phyloP scores from a whole-genome alignment of 2,113 vertebrate genomes.

The Amazona vittata region DNA sequence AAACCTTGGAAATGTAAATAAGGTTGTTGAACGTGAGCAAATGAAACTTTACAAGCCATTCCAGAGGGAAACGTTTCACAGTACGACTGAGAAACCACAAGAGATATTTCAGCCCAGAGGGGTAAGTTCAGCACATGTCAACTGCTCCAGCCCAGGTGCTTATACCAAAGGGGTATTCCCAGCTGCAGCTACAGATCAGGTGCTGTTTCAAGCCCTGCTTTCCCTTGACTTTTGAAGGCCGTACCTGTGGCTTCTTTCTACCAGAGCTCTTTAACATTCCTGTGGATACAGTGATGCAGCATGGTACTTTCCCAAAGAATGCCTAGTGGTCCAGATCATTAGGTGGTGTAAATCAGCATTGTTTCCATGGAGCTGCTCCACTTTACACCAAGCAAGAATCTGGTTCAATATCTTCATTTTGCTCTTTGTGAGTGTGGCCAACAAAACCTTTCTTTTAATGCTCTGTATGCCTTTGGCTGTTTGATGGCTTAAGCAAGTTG shows the following conservation, averaged over 20 bases:
- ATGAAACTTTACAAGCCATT: slow-evolving; percentile 46
- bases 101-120: slow-evolving; percentile 58
- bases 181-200: slow-evolving; percentile 30
- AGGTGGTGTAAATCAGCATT: slow-evolving; percentile 25
- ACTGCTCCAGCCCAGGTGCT: slow-evolving; percentile 36
- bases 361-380: background rate
- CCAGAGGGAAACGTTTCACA: slow-evolving; percentile 36
- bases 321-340: background rate
- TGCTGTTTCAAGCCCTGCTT: slow-evolving; percentile 29
- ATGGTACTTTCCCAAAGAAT: slow-evolving; percentile 30
- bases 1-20: slow-evolving; percentile 38
- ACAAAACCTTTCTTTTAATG: background rate
- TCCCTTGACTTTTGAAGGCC: background rate
- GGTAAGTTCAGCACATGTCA: slow-evolving; percentile 42
- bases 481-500: slow-evolving; percentile 6
- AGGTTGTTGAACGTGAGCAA: slow-evolving; percentile 30
- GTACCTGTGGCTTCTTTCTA: background rate
- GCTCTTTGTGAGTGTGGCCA: background rate
- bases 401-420: slow-evolving; percentile 13
- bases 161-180: slow-evolving; percentile 18
- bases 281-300: background rate
- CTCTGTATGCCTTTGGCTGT: slow-evolving; percentile 20
- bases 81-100: slow-evolving; percentile 43
- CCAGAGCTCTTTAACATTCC: slow-evolving; percentile 30
- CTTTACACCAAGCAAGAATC: background rate